phyloP scores from a whole-genome alignment of 2,797 vertebrate genomes.

The Clangula hyemalis region DNA sequence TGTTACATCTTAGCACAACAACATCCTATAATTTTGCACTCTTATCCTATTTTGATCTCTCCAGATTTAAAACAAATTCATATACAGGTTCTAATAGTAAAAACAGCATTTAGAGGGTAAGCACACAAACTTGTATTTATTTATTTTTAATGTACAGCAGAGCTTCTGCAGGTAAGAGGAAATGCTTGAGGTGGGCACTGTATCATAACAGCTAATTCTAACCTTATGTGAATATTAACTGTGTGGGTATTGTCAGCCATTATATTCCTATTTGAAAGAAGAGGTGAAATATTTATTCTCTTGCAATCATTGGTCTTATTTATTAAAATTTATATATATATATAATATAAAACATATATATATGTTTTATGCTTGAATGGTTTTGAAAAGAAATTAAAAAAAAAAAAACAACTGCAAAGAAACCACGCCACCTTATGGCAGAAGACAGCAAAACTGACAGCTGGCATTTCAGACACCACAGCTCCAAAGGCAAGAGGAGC shows the following conservation, averaged over 20 bases:
- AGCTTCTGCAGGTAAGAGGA: background rate
- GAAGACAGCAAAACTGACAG: background rate
- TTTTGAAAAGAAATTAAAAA: background rate
- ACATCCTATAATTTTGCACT: background rate
- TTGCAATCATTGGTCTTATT: background rate
- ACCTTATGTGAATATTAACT: background rate
- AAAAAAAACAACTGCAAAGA: slow-evolving; percentile 3
- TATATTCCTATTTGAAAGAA: background rate
- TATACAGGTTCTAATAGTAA: background rate
- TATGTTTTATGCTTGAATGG: background rate
- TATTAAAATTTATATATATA: background rate
- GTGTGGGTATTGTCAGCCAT: background rate
- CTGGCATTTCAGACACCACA: background rate
- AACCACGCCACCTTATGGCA: slow-evolving; percentile 62
- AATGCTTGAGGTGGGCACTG: background rate
- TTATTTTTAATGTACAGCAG: background rate
- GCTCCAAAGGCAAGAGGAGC: background rate
- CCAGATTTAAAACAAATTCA: background rate
- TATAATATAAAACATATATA: no score
- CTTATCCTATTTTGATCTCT: background rate
- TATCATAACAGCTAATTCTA: background rate
- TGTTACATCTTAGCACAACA: background rate
- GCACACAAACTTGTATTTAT: background rate
- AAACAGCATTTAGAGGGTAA: background rate
- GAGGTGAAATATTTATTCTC: background rate